phyloP scores from a whole-genome alignment of 2,888 invertebrate genomes.

The Hartigia nigra region DNA sequence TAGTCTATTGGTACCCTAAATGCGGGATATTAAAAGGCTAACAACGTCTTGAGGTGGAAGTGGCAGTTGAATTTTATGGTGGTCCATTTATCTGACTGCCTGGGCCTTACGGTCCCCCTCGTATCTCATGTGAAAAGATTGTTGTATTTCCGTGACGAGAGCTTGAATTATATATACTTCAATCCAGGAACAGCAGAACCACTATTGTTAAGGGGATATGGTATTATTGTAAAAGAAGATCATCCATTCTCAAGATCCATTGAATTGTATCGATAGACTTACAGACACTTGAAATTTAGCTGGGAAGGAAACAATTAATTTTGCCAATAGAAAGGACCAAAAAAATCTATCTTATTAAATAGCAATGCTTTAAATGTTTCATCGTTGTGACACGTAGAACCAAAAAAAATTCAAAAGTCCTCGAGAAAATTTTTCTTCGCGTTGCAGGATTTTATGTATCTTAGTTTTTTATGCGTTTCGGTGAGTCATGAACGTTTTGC shows the following conservation, averaged over 20 bases:
- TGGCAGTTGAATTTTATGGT: slow-evolving; percentile 4
- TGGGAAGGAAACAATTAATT: background rate
- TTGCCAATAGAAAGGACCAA: background rate
- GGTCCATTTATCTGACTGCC: background rate
- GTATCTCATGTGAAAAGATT: background rate
- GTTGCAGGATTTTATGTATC: background rate
- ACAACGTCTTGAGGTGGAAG: background rate
- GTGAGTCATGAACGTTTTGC: background rate
- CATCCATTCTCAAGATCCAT: background rate
- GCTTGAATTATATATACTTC: background rate
- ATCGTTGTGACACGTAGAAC: too few relatives aligned
- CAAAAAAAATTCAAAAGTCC: background rate
- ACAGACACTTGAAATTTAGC: background rate
- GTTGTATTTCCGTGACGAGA: background rate
- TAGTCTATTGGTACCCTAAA: background rate
- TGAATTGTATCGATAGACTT: background rate
- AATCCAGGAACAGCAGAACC: background rate
- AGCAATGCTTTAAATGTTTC: background rate
- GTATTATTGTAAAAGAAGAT: background rate
- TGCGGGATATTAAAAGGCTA: background rate
- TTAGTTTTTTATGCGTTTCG: background rate
- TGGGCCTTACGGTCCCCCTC: background rate
- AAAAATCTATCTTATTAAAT: background rate
- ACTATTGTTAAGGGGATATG: background rate
- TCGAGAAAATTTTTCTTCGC: background rate